Percentiles rank a stretch among this genome's conserved stretches.
Conservation (phyloP, 2,888 invertebrate genomes). For the Choreutis nemorana region DNA sequence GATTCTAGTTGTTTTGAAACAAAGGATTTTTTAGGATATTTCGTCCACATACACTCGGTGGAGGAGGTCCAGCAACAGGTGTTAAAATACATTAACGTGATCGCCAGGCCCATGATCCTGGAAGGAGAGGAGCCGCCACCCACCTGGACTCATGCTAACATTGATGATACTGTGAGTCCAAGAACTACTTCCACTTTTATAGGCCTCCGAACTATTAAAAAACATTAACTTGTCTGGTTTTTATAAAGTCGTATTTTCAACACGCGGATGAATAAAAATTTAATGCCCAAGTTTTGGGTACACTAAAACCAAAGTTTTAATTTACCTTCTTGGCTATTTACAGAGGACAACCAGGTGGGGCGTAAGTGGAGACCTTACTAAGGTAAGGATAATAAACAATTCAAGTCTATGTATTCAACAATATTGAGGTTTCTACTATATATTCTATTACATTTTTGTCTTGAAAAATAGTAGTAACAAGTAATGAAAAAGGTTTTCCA, state of each 20-base stretch:
- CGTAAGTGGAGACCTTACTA: constrained; percentile 38
- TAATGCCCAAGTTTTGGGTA: too few relatives aligned
- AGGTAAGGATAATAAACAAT: constrained; percentile 21
- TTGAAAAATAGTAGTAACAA: background rate
- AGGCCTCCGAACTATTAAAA: background rate
- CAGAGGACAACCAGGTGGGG: constrained; percentile 44
- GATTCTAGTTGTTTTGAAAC: too few relatives aligned
- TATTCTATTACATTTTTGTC: background rate
- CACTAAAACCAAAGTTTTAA: too few relatives aligned
- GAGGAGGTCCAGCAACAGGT: constrained; percentile 97
- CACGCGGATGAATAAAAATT: too few relatives aligned
- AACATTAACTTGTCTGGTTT: too few relatives aligned
- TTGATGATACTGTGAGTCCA: constrained; percentile 77
- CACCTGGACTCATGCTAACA: constrained; percentile 96
- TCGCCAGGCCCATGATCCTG: constrained; percentile 84
- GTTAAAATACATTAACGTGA: constrained; percentile 93
- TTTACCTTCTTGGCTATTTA: constrained; percentile 15
- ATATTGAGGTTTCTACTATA: background rate
- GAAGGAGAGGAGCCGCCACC: constrained; percentile 77
- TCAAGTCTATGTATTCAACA: constrained; percentile 17
- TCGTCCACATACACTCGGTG: constrained; percentile 91
- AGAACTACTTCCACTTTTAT: background rate
- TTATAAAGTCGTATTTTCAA: too few relatives aligned
- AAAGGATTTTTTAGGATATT: constrained; percentile 76
- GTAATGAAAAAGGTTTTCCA: too few relatives aligned